Conservation (phyloP, 2,888 invertebrate genomes). For the Cylloceria caligata region DNA sequence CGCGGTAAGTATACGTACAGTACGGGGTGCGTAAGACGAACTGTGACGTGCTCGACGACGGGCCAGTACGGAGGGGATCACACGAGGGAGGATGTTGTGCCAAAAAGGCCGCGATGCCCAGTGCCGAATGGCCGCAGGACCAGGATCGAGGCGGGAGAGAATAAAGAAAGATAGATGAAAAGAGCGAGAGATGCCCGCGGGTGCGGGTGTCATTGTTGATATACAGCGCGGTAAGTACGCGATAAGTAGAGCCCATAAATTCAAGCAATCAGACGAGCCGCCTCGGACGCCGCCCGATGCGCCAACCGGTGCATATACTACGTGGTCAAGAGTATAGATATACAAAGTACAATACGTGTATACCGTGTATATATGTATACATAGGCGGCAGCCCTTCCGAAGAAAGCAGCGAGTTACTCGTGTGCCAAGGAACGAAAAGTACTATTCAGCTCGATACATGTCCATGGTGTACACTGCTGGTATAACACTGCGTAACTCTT, state of each 20-base stretch:
- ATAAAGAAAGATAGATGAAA: constrained; percentile 57
- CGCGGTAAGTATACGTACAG: constrained; percentile 7
- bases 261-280: constrained; percentile 83
- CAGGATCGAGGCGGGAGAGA: constrained; percentile 67
- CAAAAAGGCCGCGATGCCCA: constrained; percentile 33
- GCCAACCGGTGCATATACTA: constrained; percentile 46
- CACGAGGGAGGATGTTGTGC: constrained; percentile 24
- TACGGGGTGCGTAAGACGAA: constrained; percentile 14
- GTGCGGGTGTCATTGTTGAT: constrained; percentile 84
- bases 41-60: constrained; percentile 1
- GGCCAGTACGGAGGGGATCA: not conserved
- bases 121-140: constrained; percentile 51
- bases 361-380: constrained; percentile 35
- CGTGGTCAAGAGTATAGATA: not conserved
- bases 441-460: constrained; percentile 17
- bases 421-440: constrained; percentile 31
- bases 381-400: constrained; percentile 31
- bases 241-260: constrained; percentile 85
- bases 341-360: not conserved
- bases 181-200: constrained; percentile 79
- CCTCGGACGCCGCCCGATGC: constrained; percentile 71
- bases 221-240: constrained; percentile 84
- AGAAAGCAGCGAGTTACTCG: constrained; percentile 40
- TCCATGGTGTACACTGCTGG: not conserved
- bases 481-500: constrained; percentile 25